A percentile compares a stretch with the other conserved stretches of the same genome.
Conservation (phyloP, 64 coral and sea anemone genomes). For the Actinia equina region DNA sequence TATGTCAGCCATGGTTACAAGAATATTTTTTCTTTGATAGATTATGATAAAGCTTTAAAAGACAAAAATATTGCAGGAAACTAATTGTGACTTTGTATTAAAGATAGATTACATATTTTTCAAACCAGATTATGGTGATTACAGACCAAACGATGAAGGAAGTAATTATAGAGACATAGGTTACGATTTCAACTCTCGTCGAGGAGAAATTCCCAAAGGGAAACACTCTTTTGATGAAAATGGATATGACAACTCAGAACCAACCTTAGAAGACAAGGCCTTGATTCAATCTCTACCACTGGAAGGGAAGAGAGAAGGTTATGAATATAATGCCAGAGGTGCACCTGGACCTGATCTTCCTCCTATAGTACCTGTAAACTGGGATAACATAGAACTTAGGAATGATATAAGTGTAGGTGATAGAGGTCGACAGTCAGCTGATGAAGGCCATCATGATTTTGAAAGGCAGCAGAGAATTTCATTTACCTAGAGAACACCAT, state of each 20-base stretch:
- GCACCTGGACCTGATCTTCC: neutral
- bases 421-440: neutral
- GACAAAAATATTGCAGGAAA: no score
- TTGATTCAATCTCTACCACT: constrained; percentile 60
- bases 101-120: neutral
- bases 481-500: neutral
- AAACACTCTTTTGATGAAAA: neutral
- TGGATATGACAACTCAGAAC: constrained; percentile 28
- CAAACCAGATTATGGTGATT: neutral
- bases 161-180: neutral
- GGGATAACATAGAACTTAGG: neutral
- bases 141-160: neutral
- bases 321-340: constrained; percentile 26
- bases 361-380: neutral
- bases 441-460: neutral
- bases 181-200: constrained; percentile 4
- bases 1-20: no score
- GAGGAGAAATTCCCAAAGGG: neutral
- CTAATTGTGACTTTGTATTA: neutral
- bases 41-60: no score
- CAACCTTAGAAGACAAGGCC: constrained; percentile 59
- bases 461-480: neutral
- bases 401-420: neutral
- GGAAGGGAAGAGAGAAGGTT: constrained; percentile 19
- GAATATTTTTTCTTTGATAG: no score